Conservation (phyloP, 2,113 vertebrate genomes). For the Clupea harengus region DNA sequence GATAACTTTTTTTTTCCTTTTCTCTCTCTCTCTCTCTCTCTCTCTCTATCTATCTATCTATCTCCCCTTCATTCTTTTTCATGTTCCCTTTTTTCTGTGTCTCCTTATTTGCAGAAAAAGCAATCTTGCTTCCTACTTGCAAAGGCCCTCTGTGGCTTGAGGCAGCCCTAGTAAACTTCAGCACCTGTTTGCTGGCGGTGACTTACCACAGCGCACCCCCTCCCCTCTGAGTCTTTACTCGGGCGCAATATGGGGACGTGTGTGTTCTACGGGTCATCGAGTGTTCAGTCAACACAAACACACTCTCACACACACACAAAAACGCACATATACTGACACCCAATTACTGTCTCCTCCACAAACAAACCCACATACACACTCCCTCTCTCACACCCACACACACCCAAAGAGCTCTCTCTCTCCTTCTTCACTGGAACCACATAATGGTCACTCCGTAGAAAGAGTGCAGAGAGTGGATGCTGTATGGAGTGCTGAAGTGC, state of each 20-base stretch:
- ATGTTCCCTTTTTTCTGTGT: not conserved
- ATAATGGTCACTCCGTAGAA: not conserved
- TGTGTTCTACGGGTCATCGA: not conserved
- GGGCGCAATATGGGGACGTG: not conserved
- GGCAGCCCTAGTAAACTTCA: not conserved
- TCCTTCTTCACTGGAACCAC: not conserved
- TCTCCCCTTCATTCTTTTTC: conserved; percentile 16
- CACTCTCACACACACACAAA: not conserved
- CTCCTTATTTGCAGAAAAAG: not conserved
- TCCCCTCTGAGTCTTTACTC: not conserved
- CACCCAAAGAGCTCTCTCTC: not conserved
- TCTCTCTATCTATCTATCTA: conserved; percentile 4
- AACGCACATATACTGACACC: not conserved
- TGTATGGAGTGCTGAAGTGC: not conserved
- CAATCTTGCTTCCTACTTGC: not conserved
- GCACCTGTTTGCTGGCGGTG: not conserved
- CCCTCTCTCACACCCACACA: not conserved
- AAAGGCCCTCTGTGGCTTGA: not conserved
- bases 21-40: conserved; percentile 8
- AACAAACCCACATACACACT: not conserved
- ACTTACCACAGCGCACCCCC: not conserved
- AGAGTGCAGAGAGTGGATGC: not conserved
- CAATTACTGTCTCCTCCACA: no score
- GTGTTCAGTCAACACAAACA: not conserved
- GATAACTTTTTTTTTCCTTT: conserved; percentile 15